phyloP scores from a whole-genome alignment of 2,797 vertebrate species.

The Syndactyla subalaris region DNA sequence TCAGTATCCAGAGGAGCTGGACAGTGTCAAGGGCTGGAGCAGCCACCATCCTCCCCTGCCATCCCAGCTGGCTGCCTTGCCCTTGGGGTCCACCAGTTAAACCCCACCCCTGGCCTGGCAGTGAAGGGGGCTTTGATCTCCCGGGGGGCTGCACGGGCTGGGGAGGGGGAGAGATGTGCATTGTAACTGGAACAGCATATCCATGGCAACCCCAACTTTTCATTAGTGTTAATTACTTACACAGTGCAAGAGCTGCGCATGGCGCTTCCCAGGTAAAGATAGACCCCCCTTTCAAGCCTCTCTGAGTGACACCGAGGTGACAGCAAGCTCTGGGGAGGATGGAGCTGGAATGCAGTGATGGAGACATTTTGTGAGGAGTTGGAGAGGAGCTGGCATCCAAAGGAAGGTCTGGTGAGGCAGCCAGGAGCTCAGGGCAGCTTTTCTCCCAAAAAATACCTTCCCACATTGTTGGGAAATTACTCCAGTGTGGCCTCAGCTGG shows the following conservation, averaged over 20 bases:
- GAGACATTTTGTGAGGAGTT: constrained; percentile 25
- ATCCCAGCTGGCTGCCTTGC: not conserved
- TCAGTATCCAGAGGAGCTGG: not conserved
- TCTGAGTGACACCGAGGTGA: not conserved
- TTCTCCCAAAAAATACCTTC: not conserved
- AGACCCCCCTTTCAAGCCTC: not conserved
- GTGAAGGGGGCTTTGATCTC: not conserved
- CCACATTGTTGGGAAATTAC: accelerated
- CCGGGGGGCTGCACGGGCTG: not conserved
- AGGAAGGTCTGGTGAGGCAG: not conserved
- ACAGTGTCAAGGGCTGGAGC: not conserved
- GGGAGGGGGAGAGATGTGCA: not conserved
- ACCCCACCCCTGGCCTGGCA: not conserved
- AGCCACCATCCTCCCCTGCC: not conserved
- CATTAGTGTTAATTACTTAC: constrained; percentile 41
- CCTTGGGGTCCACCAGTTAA: not conserved
- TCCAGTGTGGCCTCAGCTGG: accelerated
- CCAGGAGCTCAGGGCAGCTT: not conserved
- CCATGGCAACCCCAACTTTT: constrained; percentile 58
- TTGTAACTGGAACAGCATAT: constrained; percentile 37
- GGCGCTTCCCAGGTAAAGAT: constrained; percentile 26
- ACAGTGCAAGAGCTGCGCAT: not conserved
- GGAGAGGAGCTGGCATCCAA: not conserved
- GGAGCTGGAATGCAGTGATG: not conserved
- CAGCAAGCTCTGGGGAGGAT: not conserved